phyloP scores from a whole-genome alignment of 2,888 invertebrate genomes.

The Diogma glabrata region DNA sequence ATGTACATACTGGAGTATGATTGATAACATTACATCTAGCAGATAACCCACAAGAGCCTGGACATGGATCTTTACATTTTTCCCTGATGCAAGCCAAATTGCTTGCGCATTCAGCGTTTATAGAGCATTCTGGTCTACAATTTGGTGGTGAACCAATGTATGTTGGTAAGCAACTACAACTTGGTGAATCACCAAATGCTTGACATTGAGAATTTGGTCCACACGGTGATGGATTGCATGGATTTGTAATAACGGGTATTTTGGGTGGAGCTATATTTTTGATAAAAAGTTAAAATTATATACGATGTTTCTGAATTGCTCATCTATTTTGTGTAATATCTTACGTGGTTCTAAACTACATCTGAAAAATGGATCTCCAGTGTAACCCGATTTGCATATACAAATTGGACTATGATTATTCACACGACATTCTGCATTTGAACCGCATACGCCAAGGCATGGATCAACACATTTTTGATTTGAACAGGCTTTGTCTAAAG shows the following conservation, averaged over 20 bases:
- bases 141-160: conserved; percentile 64
- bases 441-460: conserved; percentile 59
- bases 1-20: conserved; percentile 60
- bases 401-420: conserved; percentile 63
- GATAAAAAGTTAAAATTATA: no score
- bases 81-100: conserved; percentile 62
- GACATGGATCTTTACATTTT: conserved; percentile 68
- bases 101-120: conserved; percentile 61
- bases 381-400: conserved; percentile 50
- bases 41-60: conserved; percentile 60
- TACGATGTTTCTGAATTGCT: not conserved
- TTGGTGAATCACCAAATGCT: conserved; percentile 44
- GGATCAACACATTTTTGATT: conserved; percentile 58
- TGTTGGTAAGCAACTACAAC: conserved; percentile 54
- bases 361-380: conserved; percentile 50
- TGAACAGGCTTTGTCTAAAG: conserved; percentile 46
- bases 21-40: conserved; percentile 65
- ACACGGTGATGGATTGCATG: conserved; percentile 62
- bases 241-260: conserved; percentile 36
- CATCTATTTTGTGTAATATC: conserved; percentile 15
- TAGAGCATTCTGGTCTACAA: conserved; percentile 62
- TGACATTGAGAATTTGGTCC: conserved; percentile 49
- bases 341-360: conserved; percentile 50
- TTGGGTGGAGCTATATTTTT: not conserved
- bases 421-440: conserved; percentile 56